Conservation (phyloP, 2,797 vertebrate genomes). For the Phrynocephalus vlangalii region DNA sequence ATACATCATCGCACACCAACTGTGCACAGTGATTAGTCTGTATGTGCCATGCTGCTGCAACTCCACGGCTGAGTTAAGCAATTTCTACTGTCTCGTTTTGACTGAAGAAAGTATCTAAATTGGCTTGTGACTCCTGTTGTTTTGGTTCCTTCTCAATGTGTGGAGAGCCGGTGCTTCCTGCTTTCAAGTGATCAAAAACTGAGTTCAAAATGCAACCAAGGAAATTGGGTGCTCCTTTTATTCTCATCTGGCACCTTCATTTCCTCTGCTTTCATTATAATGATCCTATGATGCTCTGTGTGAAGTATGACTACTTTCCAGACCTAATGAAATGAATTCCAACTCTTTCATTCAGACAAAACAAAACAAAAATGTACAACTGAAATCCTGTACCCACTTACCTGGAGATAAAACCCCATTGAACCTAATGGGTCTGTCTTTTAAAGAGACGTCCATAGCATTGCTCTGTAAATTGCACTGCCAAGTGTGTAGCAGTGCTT, state of each 20-base stretch:
- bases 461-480: conserved; percentile 22
- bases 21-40: conserved; percentile 33
- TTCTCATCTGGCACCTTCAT: conserved; percentile 20
- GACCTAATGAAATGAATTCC: conserved; percentile 18
- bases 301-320: background rate
- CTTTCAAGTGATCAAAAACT: conserved; percentile 46
- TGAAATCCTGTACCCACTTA: background rate
- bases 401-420: background rate
- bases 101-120: conserved; percentile 52
- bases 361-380: conserved; percentile 10
- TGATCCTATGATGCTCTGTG: conserved; percentile 26
- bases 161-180: conserved; percentile 21
- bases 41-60: conserved; percentile 20
- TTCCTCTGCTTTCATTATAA: conserved; percentile 51
- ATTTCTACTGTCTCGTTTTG: conserved; percentile 35
- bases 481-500: conserved; percentile 27
- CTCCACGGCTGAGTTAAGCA: conserved; percentile 46
- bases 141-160: conserved; percentile 34
- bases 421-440: background rate
- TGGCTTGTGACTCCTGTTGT: conserved; percentile 46
- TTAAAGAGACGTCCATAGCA: background rate
- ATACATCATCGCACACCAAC: conserved; percentile 9
- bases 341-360: conserved; percentile 38
- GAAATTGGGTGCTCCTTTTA: conserved; percentile 49
- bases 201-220: conserved; percentile 47